Conservation (phyloP, 2,888 invertebrate genomes). For the Noctua janthina region DNA sequence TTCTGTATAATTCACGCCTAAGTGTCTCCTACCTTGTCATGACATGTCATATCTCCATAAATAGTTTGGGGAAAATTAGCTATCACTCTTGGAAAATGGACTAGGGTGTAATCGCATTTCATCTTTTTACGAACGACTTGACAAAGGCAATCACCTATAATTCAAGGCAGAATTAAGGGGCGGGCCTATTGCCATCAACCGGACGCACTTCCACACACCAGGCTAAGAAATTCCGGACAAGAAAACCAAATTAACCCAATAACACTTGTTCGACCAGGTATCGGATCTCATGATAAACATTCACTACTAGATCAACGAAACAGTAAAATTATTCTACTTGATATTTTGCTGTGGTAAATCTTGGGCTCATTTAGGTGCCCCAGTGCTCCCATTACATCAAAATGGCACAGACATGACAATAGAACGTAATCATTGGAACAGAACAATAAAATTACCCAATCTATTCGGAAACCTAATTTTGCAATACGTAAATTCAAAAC, state of each 20-base stretch:
- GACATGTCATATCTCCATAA: neutral
- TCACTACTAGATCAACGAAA: neutral
- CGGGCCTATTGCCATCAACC: neutral
- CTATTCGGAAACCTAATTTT: constrained; percentile 8
- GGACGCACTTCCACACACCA: neutral
- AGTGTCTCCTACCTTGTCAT: no score
- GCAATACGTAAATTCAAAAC: constrained; percentile 2
- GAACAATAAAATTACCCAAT: constrained; percentile 39
- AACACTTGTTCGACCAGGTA: neutral
- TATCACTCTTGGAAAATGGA: neutral
- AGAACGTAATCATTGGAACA: constrained; percentile 6
- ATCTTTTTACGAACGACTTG: neutral
- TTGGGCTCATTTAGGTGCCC: neutral
- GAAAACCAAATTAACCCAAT: neutral
- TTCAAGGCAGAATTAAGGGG: neutral
- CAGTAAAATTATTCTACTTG: neutral
- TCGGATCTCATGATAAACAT: neutral
- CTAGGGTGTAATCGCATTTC: neutral
- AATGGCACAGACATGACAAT: constrained; percentile 22
- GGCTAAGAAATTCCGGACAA: neutral
- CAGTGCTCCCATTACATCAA: neutral
- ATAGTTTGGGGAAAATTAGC: neutral
- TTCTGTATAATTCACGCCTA: no score
- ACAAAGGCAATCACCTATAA: no score
- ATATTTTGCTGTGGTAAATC: neutral